A percentile compares a stretch with the other conserved stretches of the same genome.
These are phyloP conservation scores for Spea bombifrons DNA, from an alignment of 2,113 vertebrate genomes.

Conservation along the genomic window DNA sequence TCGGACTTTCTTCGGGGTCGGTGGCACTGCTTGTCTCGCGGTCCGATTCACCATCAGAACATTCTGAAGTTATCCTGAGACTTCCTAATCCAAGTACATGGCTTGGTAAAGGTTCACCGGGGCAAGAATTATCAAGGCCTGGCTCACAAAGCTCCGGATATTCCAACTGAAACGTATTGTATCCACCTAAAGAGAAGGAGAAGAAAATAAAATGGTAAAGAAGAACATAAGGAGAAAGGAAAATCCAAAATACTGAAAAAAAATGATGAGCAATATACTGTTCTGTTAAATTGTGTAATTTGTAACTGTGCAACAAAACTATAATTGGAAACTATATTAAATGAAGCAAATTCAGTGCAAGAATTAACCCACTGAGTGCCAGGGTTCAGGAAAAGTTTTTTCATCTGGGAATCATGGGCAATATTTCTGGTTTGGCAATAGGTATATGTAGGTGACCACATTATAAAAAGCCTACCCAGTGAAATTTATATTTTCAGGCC, in stretches of 20 bases:
- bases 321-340: no score
- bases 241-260: neutral
- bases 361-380: no score
- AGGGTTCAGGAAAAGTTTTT: no score
- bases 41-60: slow-evolving; percentile 93
- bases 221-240: neutral
- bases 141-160: slow-evolving; percentile 96
- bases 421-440: no score
- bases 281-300: no score
- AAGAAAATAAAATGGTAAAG: slow-evolving; percentile 13
- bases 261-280: neutral
- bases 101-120: slow-evolving; percentile 85
- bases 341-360: no score
- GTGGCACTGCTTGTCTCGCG: slow-evolving; percentile 94
- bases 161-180: slow-evolving; percentile 95
- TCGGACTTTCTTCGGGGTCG: slow-evolving; percentile 89
- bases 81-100: slow-evolving; percentile 90
- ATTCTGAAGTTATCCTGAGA: slow-evolving; percentile 91
- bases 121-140: slow-evolving; percentile 86
- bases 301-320: no score
- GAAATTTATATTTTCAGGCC: no score
- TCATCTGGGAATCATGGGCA: no score
- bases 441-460: no score
- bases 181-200: slow-evolving; percentile 76
- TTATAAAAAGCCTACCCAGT: no score